Evolutionary conservation across 2,797 vertebrate species (phyloP), one percentile per base, ranked within the genome.

Genomic region (Mallotus villosus): DNA sequence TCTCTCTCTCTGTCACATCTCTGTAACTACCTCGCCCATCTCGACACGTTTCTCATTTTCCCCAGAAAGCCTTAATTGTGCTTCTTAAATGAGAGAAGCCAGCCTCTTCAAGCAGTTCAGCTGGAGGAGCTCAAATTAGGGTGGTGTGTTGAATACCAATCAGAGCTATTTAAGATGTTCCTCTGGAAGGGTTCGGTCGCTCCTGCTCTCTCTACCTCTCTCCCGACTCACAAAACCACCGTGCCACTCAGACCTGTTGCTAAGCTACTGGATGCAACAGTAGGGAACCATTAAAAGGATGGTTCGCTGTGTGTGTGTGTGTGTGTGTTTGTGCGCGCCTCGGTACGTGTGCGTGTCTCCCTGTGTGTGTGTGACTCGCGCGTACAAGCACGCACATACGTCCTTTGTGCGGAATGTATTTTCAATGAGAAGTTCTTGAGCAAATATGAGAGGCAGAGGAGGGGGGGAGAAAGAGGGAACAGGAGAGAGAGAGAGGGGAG

Each of bases 381-480:
- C 16, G 21, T 29, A 19, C 51, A 53, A 16, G 19, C 51, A 17
- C 51, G 19, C 51, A 68, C 24, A 34, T 4, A 53, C 17, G 16
- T 25, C 14, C 14, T 34, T 64, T 68, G 57, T 79, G 84, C 81
- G 78, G 12, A 41, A 88, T 83, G 85, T 84, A 85, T 88, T 87
- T 92, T 89, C 87, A 88, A 84, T 84, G 87, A 88, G 86, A 85
- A 89, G 82, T 88, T 88, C 90, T 91, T 88, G 84, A 89, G 82
- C 86, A 91, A 90, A 92, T 85, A 88, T 73, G 32, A 88, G 86
- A 82, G 74, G 82, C 68, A 19, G 16, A 6, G 29, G 24, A 6
- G 46, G 14, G 22, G 17, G 19, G 22, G 21, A 32, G n/a, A 46
- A n/a, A 55, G 46, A 16, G 46, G 14, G 17, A 21, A n/a, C n/a